Percentiles rank a stretch among this genome's conserved stretches.
Conservation (phyloP, 2,888 invertebrate species). For the Drosophila testacea region DNA sequence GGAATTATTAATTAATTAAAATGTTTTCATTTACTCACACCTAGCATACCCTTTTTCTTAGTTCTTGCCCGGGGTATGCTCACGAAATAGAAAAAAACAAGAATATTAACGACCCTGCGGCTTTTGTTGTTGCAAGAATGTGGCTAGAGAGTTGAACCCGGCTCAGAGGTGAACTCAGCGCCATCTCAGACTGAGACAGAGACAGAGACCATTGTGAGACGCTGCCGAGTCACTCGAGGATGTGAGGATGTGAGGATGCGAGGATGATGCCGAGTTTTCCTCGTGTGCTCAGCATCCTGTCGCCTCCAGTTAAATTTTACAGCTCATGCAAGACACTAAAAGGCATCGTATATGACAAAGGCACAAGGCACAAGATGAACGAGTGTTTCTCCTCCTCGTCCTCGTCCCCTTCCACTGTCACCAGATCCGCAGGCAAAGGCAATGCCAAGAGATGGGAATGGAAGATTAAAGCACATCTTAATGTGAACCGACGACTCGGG, state of each 20-base stretch:
- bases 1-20: no score
- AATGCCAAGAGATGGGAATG: conserved; percentile 18
- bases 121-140: conserved; percentile 35
- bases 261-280: conserved; percentile 2
- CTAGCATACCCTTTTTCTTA: neutral
- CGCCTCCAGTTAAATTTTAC: conserved; percentile 70
- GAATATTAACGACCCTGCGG: conserved; percentile 60
- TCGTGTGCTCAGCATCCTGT: conserved; percentile 58
- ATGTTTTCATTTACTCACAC: neutral
- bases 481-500: conserved; percentile 55
- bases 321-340: conserved; percentile 68
- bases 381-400: neutral
- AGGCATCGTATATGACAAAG: conserved; percentile 62
- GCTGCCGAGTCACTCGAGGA: conserved; percentile 28
- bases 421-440: conserved; percentile 3
- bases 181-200: conserved; percentile 7
- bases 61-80: conserved; percentile 19
- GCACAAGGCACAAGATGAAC: conserved; percentile 35
- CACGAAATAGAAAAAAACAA: conserved; percentile 41
- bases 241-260: conserved; percentile 9
- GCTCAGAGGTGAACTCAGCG: conserved; percentile 40
- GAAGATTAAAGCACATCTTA: conserved; percentile 70
- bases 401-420: neutral
- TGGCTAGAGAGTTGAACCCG: conserved; percentile 39
- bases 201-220: conserved; percentile 16